These are phyloP conservation scores for Pseudorhombus dupliciocellatus DNA, from an alignment of 2,113 vertebrate species.

Conservation along the genomic window DNA sequence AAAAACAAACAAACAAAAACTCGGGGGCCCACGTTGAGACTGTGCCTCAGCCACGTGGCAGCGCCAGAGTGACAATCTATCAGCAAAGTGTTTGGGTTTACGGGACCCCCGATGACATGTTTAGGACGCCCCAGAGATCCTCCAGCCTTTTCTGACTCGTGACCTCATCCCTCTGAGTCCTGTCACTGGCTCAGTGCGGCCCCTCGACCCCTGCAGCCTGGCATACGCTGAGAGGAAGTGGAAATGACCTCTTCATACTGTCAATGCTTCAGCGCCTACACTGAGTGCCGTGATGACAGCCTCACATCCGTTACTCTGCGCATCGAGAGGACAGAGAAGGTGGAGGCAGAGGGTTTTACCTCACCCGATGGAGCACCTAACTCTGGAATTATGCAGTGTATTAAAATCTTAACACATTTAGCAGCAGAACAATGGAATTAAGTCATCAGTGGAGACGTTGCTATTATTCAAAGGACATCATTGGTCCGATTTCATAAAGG, in stretches of 20 bases:
- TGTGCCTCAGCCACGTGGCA: constrained; percentile 53
- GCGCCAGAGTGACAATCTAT: constrained; percentile 61
- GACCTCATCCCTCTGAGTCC: constrained; percentile 63
- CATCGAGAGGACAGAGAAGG: constrained; percentile 39
- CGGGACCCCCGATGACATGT: constrained; percentile 67
- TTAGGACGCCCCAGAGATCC: constrained; percentile 65
- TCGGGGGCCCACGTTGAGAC: constrained; percentile 28
- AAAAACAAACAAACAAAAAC: not conserved
- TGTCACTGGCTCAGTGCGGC: constrained; percentile 56
- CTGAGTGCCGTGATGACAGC: constrained; percentile 25
- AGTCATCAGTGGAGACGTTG: not conserved
- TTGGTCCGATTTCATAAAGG: constrained; percentile 9
- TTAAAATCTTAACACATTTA: constrained; percentile 53
- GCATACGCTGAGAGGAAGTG: constrained; percentile 45
- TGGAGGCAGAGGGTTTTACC: constrained; percentile 37
- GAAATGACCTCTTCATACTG: constrained; percentile 63
- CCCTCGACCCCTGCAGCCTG: constrained; percentile 43
- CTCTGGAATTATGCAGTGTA: constrained; percentile 36
- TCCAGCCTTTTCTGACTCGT: constrained; percentile 51
- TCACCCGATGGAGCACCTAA: constrained; percentile 34
- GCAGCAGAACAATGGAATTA: constrained; percentile 11
- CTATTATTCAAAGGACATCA: constrained; percentile 46
- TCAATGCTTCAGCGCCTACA: constrained; percentile 54
- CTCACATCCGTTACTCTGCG: constrained; percentile 35
- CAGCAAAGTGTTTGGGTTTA: constrained; percentile 64